A percentile compares a stretch with the other conserved stretches of the same genome.
phyloP scores from a whole-genome alignment of 2,113 vertebrate species.

The Uria aalge region DNA sequence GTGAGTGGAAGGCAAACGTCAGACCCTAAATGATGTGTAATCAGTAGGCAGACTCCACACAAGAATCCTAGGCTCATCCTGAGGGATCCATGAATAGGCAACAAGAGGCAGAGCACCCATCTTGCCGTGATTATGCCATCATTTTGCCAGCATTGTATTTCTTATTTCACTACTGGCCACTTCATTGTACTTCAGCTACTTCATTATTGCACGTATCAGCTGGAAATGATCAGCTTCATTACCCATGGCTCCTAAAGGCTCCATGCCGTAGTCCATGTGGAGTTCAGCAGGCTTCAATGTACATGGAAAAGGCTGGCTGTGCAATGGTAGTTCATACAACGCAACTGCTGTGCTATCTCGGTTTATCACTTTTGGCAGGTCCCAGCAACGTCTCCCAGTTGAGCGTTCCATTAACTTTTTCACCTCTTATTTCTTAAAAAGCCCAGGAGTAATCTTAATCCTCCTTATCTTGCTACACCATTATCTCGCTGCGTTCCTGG shows the following conservation, averaged over 20 bases:
- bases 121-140: not conserved
- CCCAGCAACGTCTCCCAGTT: not conserved
- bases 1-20: not conserved
- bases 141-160: not conserved
- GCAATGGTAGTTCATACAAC: not conserved
- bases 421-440: slow-evolving; percentile 23
- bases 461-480: slow-evolving; percentile 41
- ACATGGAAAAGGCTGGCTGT: not conserved
- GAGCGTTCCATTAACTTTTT: slow-evolving; percentile 62
- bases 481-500: slow-evolving; percentile 17
- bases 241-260: not conserved
- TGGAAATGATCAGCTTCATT: not conserved
- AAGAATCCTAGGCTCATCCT: not conserved
- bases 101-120: not conserved
- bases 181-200: not conserved
- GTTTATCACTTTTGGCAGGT: not conserved
- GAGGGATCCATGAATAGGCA: not conserved
- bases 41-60: not conserved
- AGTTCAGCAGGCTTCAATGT: not conserved
- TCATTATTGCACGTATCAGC: not conserved
- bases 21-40: not conserved
- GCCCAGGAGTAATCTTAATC: slow-evolving; percentile 30
- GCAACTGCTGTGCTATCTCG: not conserved
- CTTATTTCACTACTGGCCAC: not conserved
- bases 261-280: not conserved